These are phyloP conservation scores for Tiaroga cobitis DNA, from an alignment of 2,797 vertebrate genomes.

Conservation along the genomic window DNA sequence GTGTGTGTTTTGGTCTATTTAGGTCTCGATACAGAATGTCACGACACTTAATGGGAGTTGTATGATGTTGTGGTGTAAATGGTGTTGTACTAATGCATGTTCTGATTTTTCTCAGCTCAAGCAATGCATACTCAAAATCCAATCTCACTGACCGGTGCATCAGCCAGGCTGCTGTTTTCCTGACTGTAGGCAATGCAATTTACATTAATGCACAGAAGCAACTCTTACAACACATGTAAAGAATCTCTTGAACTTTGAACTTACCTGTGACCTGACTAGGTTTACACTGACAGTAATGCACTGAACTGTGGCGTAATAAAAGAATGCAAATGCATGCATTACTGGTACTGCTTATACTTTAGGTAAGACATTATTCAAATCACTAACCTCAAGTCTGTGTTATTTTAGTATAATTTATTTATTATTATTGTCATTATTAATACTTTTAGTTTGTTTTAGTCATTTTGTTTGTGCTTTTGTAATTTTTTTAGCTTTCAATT, in stretches of 20 bases:
- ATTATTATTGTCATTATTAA: not conserved
- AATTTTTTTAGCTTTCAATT: not conserved
- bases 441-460: not conserved
- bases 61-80: not conserved
- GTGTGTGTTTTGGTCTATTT: not conserved
- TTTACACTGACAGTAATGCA: not conserved
- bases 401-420: not conserved
- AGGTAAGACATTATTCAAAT: not conserved
- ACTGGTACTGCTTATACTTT: not conserved
- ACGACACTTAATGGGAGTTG: not conserved
- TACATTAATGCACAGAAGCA: not conserved
- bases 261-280: not conserved
- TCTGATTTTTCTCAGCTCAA: not conserved
- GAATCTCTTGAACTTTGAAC: not conserved
- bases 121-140: not conserved
- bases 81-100: constrained; percentile 8
- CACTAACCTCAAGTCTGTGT: not conserved
- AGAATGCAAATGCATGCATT: not conserved
- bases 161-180: not conserved
- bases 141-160: not conserved
- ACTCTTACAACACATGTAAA: not conserved
- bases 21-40: not conserved
- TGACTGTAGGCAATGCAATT: not conserved
- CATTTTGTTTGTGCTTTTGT: not conserved
- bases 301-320: not conserved